Evolutionary conservation across 2,888 invertebrate species (phyloP), one percentile per base, ranked within the genome.

Genomic region (Lepas anatifera): DNA sequence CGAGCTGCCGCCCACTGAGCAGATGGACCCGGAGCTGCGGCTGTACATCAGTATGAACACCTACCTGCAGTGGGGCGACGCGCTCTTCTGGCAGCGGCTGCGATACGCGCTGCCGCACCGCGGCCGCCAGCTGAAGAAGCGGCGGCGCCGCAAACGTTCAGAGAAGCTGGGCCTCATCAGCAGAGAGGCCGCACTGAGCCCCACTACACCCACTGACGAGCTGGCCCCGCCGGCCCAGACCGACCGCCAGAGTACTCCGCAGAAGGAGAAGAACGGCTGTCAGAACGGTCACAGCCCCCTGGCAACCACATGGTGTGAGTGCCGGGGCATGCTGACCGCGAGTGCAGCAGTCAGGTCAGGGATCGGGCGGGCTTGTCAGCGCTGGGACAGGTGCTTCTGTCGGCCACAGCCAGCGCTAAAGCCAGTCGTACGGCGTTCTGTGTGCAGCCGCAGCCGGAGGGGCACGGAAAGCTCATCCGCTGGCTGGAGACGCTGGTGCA

Each of bases 71-170:
- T 90, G 89, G 89, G 89, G 87, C 18, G 90, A 91, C 77, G 87
- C 87, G 11, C 88, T 87, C 86, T 91, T 92, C 80, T 92, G 90
- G 91, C 83, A 88, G 70, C 89, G 88, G 78, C 80, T 92, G 69
- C 82, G 85, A 46, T 89, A 87, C 77, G 90, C 90, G 1, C 80
- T 89, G 77, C 89, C 88, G 0, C 88, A 87, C 58, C 10, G 22
- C 25, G 58, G 58, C 18, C 58, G 32, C 18, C 58, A 22, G 22
- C 32, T 35, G 32, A 58, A 58, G 32, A 11, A 2, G 22, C 25
- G 29, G 8, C 32, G 35, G 22, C 13, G 58, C 22, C 58, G 35
- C 32, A 11, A 35, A 4, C 6, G 10, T 25, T 48, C 58, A 18
- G 58, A 58, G 58, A 58, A 58, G 35, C 58, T 58, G 8, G 35